Conservation (phyloP, 1,140 invertebrate species). For the Leptestheria dahalacensis region DNA sequence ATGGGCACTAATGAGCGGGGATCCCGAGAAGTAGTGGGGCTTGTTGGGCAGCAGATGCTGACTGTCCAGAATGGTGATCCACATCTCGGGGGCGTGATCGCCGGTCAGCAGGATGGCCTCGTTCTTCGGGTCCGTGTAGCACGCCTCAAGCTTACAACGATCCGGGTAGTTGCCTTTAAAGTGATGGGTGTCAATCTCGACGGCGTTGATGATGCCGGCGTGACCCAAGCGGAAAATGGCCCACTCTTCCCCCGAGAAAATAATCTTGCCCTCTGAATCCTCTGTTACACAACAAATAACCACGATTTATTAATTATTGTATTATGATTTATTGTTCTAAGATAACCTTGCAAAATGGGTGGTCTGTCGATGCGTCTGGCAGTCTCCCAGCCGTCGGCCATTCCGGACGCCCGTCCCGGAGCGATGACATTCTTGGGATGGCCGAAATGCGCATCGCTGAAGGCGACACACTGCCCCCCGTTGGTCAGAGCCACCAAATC, state of each 20-base stretch:
- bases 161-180: slow-evolving; percentile 54
- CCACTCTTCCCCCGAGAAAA: slow-evolving; percentile 40
- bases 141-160: slow-evolving; percentile 41
- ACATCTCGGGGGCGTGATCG: slow-evolving; percentile 22
- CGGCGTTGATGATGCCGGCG: slow-evolving; percentile 33
- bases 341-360: slow-evolving; percentile 32
- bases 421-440: slow-evolving; percentile 46
- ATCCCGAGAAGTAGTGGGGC: slow-evolving; percentile 21
- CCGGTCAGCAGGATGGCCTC: slow-evolving; percentile 22
- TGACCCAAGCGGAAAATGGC: slow-evolving; percentile 43
- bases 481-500: slow-evolving; percentile 40
- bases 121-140: slow-evolving; percentile 22
- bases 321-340: not conserved
- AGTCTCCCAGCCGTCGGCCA: slow-evolving; percentile 53
- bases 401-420: slow-evolving; percentile 33
- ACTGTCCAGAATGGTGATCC: slow-evolving; percentile 34
- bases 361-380: slow-evolving; percentile 43
- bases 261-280: slow-evolving; percentile 34
- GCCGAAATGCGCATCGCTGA: slow-evolving; percentile 46
- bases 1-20: slow-evolving; percentile 15
- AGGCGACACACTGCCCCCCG: slow-evolving; percentile 37
- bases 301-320: not conserved
- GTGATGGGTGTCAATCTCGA: slow-evolving; percentile 45
- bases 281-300: slow-evolving; percentile 17
- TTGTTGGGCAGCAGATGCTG: slow-evolving; percentile 30